Percentiles rank a stretch among this genome's conserved stretches.
These are phyloP conservation scores for Cephus pulcher DNA, from an alignment of 2,888 invertebrate species.

Conservation along the genomic window DNA sequence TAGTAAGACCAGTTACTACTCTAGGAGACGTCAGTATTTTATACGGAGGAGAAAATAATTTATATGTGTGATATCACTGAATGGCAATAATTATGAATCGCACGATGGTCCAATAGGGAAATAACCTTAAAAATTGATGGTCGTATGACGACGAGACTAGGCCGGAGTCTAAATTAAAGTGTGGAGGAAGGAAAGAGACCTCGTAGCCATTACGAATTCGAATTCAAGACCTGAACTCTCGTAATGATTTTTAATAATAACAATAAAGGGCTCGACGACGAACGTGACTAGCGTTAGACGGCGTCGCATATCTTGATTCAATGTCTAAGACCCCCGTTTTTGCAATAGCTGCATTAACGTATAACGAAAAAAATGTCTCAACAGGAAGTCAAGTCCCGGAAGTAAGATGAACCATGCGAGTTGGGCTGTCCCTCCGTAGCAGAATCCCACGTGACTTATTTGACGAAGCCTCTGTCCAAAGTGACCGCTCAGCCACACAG, in stretches of 20 bases:
- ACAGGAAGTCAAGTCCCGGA: not conserved
- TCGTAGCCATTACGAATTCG: not conserved
- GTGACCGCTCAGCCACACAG: conserved; percentile 26
- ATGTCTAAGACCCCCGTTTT: not conserved
- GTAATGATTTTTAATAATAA: not conserved
- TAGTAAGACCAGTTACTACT: not conserved
- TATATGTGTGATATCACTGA: not conserved
- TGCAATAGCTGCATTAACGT: not conserved
- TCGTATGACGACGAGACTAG: not conserved
- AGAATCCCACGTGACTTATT: conserved; percentile 21
- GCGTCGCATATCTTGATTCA: not conserved
- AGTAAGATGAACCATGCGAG: not conserved
- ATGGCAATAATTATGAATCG: not conserved
- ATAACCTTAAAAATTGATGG: not conserved
- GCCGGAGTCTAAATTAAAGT: not conserved
- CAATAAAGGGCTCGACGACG: not conserved
- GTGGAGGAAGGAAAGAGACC: not conserved
- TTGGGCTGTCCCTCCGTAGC: not conserved
- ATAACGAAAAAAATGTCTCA: not conserved
- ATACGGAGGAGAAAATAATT: not conserved
- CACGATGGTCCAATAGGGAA: not conserved
- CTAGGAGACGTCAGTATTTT: not conserved
- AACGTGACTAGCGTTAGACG: not conserved
- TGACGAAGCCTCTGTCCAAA: conserved; percentile 20
- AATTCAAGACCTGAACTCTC: not conserved